A percentile compares a stretch with the other conserved stretches of the same genome.
These are phyloP conservation scores for Myotis lucifugus DNA, from an alignment of 2,113 vertebrate genomes.

Conservation along the genomic window DNA sequence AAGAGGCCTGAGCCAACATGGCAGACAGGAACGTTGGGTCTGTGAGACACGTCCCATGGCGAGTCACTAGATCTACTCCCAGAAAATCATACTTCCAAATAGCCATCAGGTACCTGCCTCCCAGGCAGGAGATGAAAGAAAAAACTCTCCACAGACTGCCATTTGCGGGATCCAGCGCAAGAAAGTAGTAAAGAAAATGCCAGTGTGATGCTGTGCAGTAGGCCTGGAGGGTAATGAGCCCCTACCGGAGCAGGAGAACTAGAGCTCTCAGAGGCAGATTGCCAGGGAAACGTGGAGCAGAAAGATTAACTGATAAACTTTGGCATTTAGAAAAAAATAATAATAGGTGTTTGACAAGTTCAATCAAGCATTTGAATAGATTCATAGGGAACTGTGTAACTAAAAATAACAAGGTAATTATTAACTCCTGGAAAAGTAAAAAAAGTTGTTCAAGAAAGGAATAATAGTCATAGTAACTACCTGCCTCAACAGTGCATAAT, in stretches of 20 bases:
- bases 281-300: not conserved
- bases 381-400: not conserved
- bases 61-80: not conserved
- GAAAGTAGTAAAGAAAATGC: not conserved
- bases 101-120: not conserved
- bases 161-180: not conserved
- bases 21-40: not conserved
- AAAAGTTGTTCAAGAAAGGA: not conserved
- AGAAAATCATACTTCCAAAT: not conserved
- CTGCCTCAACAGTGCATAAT: not conserved
- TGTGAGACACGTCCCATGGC: not conserved
- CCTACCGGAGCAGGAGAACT: not conserved
- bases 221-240: not conserved
- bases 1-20: not conserved
- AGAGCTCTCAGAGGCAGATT: not conserved
- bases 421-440: not conserved
- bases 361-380: not conserved
- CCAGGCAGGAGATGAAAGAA: not conserved
- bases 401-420: conserved; percentile 1
- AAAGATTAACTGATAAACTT: not conserved
- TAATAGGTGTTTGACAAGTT: not conserved
- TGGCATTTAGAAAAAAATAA: not conserved
- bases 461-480: not conserved
- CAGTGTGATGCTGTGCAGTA: not conserved
- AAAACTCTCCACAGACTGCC: not conserved